Conservation (phyloP, 2,113 vertebrate species). For the Bathybates hornii region DNA sequence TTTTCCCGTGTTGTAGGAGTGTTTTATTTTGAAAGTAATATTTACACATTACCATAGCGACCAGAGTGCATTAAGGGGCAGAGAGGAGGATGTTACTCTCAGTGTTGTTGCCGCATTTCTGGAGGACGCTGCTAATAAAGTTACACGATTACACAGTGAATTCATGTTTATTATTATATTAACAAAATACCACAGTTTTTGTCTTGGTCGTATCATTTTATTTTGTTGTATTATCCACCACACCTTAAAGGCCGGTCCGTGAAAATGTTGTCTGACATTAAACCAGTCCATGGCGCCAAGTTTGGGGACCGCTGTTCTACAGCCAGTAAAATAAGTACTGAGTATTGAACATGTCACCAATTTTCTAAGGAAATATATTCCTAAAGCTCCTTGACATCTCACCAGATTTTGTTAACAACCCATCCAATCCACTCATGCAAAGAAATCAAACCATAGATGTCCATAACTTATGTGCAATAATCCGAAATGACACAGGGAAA, state of each 20-base stretch:
- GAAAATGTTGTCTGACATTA: neutral
- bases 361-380: neutral
- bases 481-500: neutral
- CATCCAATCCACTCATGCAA: neutral
- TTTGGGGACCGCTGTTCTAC: neutral
- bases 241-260: neutral
- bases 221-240: neutral
- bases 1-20: neutral
- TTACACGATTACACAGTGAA: neutral
- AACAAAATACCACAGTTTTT: neutral
- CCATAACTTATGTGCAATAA: neutral
- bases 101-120: neutral
- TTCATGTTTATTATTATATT: neutral
- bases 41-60: neutral
- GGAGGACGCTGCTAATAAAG: neutral
- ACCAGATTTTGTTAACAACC: neutral
- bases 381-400: neutral
- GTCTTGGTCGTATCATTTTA: neutral
- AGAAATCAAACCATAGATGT: neutral
- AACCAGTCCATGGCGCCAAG: neutral
- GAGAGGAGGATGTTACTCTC: neutral
- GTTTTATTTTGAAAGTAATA: neutral
- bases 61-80: neutral
- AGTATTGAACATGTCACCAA: neutral
- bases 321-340: neutral